Percentiles rank a stretch among this genome's conserved stretches.
These are phyloP conservation scores for Crotalus adamanteus DNA, from an alignment of 2,797 vertebrate genomes.

Conservation along the genomic window DNA sequence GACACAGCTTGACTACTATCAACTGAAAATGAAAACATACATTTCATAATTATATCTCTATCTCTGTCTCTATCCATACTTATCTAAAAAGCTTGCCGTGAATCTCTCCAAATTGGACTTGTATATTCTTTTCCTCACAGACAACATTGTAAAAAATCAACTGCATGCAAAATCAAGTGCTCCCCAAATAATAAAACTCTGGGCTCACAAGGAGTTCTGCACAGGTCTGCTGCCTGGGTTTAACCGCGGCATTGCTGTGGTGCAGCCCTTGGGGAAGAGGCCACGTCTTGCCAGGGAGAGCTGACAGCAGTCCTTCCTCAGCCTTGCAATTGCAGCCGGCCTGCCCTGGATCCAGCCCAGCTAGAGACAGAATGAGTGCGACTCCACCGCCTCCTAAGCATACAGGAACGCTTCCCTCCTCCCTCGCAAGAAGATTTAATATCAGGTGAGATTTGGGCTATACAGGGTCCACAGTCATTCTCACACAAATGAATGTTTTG, in stretches of 20 bases:
- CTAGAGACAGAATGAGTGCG: not conserved
- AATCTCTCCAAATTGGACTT: not conserved
- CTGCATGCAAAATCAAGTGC: not conserved
- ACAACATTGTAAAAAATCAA: not conserved
- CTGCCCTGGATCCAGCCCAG: not conserved
- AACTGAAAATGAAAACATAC: not conserved
- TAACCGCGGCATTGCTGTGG: not conserved
- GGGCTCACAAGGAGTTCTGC: not conserved
- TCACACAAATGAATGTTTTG: not conserved
- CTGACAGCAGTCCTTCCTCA: not conserved
- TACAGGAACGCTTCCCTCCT: not conserved
- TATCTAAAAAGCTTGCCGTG: not conserved
- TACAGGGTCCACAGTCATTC: not conserved
- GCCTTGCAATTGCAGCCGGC: not conserved
- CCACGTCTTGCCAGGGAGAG: not conserved
- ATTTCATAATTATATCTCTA: not conserved
- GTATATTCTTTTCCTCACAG: not conserved
- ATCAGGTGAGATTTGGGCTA: not conserved
- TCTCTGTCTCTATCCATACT: not conserved
- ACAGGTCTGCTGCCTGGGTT: not conserved
- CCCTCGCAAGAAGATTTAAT: not conserved
- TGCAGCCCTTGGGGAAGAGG: rapidly evolving
- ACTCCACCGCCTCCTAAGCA: not conserved
- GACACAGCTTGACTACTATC: not conserved
- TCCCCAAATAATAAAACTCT: not conserved